Evolutionary conservation across 2,888 invertebrate species (phyloP).

Genomic region (Scaptomyza caliginosa): DNA sequence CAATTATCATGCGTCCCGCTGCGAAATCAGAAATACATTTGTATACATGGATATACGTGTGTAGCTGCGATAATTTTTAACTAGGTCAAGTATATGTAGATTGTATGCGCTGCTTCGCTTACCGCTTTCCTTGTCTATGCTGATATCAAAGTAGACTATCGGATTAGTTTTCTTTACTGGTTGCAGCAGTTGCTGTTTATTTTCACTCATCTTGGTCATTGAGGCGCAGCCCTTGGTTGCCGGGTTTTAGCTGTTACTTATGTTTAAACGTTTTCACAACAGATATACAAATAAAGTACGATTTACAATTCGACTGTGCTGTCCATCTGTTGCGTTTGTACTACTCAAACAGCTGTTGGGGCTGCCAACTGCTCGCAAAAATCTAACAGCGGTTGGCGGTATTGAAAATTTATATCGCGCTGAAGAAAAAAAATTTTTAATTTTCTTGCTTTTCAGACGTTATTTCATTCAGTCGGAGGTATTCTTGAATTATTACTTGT

Average conservation of each 20-base stretch:
- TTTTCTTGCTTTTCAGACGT: background rate
- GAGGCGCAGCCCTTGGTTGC: slow-evolving; percentile 15
- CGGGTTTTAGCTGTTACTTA: background rate
- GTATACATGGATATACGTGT: slow-evolving; percentile 5
- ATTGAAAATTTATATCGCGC: background rate
- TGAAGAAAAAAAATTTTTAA: background rate
- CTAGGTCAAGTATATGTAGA: slow-evolving; percentile 45
- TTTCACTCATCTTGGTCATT: slow-evolving; percentile 52
- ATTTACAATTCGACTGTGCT: slow-evolving; percentile 29
- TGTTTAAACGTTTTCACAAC: slow-evolving; percentile 6
- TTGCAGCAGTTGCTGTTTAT: slow-evolving; percentile 40
- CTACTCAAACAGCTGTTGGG: slow-evolving; percentile 41
- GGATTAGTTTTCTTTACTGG: slow-evolving; percentile 85
- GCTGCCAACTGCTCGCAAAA: slow-evolving; percentile 37
- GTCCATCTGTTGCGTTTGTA: slow-evolving; percentile 21
- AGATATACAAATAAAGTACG: slow-evolving; percentile 54
- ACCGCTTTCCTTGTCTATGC: slow-evolving; percentile 89
- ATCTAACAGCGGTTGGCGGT: fast-evolving
- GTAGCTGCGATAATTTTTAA: slow-evolving; percentile 22
- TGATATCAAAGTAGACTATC: slow-evolving; percentile 89
- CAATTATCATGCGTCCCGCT: slow-evolving; percentile 94
- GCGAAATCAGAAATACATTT: slow-evolving; percentile 60
- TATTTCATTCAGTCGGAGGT: too few relatives aligned
- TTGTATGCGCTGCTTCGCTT: slow-evolving; percentile 47
- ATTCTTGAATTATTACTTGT: too few relatives aligned